Base-by-base conservation (phyloP, 1,140 invertebrate genomes). In the Trichonephila clavata region DNA sequence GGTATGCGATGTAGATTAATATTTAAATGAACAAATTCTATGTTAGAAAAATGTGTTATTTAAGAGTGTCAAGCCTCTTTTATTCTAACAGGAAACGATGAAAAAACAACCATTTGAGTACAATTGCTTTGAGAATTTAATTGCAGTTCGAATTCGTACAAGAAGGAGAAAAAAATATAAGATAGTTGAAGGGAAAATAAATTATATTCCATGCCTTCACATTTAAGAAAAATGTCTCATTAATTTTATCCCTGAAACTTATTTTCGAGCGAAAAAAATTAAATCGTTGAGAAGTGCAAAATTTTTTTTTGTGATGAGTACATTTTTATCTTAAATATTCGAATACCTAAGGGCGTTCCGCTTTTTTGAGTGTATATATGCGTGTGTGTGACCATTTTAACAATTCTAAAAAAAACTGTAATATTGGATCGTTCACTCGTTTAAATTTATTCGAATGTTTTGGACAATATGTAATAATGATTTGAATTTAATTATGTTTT, bases 81-180 rank as follows among this genome's bases (percentile, higher is more conserved):
- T 88, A n/a, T 61, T 68, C 63, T 88, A 68, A 20, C 27, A 71
- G 61, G 32, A 68, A 68, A 27, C n/a, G 32, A 68, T 57, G 59
- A 88, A 68, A 71, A 57, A 68, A 43, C 61, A 86, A 65, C 20
- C 18, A 68, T 68, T 68, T 43, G 39, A 88, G 63, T 65, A 63
- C 61, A 88, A 88, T 88, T 88, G 63, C 63, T 65, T 39, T 63
- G 68, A 68, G 86, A 88, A 50, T 88, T 88, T 88, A 88, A 71
- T 88, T 88, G 86, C 86, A 68, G 63, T 68, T 68, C 86, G 39
- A 88, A 68, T 8, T 21, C 61, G 24, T 68, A 71, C n/a, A 32
- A 60, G 27, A 8, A 27, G 24, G 59, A 27, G 32, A 86, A 60
- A 86, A 61, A 59, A 86, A 39, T 50, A 59, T 21, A 63, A 20